phyloP scores from a whole-genome alignment of 2,113 vertebrate genomes.

The Eolophus roseicapilla region DNA sequence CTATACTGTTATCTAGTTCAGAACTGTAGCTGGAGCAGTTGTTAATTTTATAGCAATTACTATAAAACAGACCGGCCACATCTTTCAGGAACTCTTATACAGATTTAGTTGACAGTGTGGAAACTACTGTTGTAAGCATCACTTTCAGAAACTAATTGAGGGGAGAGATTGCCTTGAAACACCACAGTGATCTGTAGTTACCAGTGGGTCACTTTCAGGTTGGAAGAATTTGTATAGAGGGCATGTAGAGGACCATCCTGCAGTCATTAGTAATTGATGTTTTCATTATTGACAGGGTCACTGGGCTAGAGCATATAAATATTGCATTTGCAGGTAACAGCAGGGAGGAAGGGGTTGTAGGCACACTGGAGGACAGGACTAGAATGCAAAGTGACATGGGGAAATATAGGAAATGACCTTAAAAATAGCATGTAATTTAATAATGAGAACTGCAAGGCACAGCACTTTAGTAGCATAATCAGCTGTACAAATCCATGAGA shows the following conservation, averaged over 20 bases:
- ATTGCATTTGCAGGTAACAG: background rate
- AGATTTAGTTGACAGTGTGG: background rate
- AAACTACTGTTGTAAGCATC: background rate
- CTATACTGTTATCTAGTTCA: background rate
- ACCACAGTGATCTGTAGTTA: background rate
- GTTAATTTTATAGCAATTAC: constrained; percentile 16
- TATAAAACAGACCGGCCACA: background rate
- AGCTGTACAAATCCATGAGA: background rate
- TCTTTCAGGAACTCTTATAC: background rate
- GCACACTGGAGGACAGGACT: background rate
- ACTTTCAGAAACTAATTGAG: background rate
- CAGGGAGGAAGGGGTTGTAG: background rate
- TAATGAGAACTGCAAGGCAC: background rate
- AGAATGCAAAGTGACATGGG: background rate
- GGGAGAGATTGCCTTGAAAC: background rate
- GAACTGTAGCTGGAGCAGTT: background rate
- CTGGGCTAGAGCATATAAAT: background rate
- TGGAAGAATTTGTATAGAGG: background rate
- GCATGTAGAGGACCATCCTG: background rate
- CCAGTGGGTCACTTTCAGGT: background rate
- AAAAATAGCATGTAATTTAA: background rate
- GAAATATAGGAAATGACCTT: background rate
- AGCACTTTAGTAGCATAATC: background rate
- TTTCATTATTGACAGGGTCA: background rate
- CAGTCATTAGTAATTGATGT: background rate